Evolutionary conservation across 2,888 invertebrate species (phyloP).

Genomic region (Nasonia oneida): DNA sequence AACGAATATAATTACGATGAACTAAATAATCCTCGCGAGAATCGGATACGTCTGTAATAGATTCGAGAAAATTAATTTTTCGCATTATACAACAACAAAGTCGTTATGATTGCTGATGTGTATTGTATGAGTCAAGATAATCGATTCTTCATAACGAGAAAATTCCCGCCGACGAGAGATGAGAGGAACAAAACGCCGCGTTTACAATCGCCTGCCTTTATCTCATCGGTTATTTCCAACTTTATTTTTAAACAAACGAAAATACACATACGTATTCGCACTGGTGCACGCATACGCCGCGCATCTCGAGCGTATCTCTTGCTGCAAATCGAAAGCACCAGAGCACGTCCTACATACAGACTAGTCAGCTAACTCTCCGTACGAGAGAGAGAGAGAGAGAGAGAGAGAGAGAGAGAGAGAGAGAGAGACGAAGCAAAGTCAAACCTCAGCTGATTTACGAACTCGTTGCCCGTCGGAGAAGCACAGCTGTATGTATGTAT

Average conservation of each 20-base stretch:
- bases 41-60: not conserved
- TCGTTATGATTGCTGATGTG: not conserved
- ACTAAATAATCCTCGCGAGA: conserved; percentile 28
- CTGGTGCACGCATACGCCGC: not conserved
- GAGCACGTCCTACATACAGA: not conserved
- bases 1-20: conserved; percentile 28
- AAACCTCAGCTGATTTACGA: conserved; percentile 75
- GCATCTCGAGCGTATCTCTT: not conserved
- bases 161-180: not conserved
- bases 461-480: conserved; percentile 69
- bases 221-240: not conserved
- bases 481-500: conserved; percentile 16
- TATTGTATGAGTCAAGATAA: not conserved
- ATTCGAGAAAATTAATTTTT: conserved; percentile 4
- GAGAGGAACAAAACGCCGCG: not conserved
- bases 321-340: not conserved
- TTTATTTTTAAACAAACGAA: not conserved
- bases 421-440: conserved; percentile 69
- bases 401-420: conserved; percentile 65
- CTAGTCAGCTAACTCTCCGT: conserved; percentile 27
- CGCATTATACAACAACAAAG: not conserved
- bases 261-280: not conserved
- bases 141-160: not conserved
- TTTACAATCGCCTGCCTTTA: not conserved
- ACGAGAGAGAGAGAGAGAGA: conserved; percentile 32